Base-by-base conservation (phyloP, 2,797 vertebrate species). In the Jordanella pulchra region DNA sequence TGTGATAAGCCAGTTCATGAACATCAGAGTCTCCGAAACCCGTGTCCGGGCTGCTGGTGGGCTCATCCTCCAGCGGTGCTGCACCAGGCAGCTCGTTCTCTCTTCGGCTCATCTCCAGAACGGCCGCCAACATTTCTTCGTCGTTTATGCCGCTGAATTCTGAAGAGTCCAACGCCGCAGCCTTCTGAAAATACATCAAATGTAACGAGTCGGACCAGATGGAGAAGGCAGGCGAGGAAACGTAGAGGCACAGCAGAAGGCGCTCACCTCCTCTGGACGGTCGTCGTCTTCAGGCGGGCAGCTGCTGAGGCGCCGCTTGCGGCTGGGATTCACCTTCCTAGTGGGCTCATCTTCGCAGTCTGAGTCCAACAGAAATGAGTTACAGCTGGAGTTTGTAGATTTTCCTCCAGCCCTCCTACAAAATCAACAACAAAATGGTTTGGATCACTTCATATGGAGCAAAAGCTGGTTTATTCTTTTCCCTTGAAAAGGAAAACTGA, bases 41-140 rank as follows among this genome's bases (percentile, higher is more conserved):
- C 0, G 97, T 99, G 87, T 99, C 98, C 0, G 97, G 98, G 80
- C 98, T 99, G 94, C 96, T 98, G 69, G 95, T 96, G 0, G 96
- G 95, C 83, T 97, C 97, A 1, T 95, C 92, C 12, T 94, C 93
- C 72, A 80, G 1, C 0, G 94, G 84, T 60, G 91, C 81, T 0
- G 83, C 67, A 6, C 89, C 84, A 1, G 95, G 84, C 0, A 94
- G 90, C 17, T 93, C 94, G 0, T 93, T 86, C 81, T 99, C 97
- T 65, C 93, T 95, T 27, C 95, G 96, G 89, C 96, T 98, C 86
- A 98, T 96, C 88, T 98, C 97, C 60, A 99, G 87, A 78, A 98
- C 97, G 0, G 96, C 96, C 0, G 96, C 97, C 50, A 99, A 83
- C 89, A 99, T 95, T 75, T 99, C 98, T 4, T 99, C 98, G 48